Evolutionary conservation across 2,888 invertebrate genomes (phyloP), one percentile per base, ranked within the genome.

Genomic region (Rotaria socialis): DNA sequence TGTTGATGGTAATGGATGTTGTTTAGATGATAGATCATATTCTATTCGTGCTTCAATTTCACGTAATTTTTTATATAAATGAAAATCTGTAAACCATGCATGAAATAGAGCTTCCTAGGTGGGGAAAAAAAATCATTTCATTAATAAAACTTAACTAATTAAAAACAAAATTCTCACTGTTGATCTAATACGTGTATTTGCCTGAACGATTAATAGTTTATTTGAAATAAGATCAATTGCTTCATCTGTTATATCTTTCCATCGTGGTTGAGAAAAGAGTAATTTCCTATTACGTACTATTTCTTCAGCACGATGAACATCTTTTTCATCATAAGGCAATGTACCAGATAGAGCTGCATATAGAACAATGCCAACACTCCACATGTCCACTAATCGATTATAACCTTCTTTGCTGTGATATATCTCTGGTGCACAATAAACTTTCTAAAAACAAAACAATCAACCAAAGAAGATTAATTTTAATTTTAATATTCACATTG

Each of bases 291-390:
- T 80, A 14, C 47, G 43, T 1, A 80, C 80, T 6, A 47, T 47
- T 47, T 80, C 80, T 80, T 80, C 80, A 24, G 80, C 80, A 47
- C 47, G 43, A 8, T 43, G 47, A 80, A 80, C 80, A 47, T 80
- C 47, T 47, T 80, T 80, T 47, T 80, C 47, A 47, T 80, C 80
- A 47, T 80, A 80, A 11, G 80, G 80, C 47, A 47, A 47, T 47
- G 43, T 80, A 47, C 80, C 80, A 24, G 80, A 47, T 43, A 80
- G n/a, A 80, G 47, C 43, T 22, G 80, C 80, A 47, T 80, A 80
- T 3, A 80, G 14, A 80, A 80, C 80, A 80, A 80, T 80, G n/a
- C 80, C 80, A 47, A 80, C 80, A 47, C 47, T 47, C 80, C 80
- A 80, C 43, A 80, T 80, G 10, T 80, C 80, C n/a, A 47, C 47